Evolutionary conservation across 2,113 vertebrate species (phyloP).

Genomic region (Brachyhypopomus occidentalis): DNA sequence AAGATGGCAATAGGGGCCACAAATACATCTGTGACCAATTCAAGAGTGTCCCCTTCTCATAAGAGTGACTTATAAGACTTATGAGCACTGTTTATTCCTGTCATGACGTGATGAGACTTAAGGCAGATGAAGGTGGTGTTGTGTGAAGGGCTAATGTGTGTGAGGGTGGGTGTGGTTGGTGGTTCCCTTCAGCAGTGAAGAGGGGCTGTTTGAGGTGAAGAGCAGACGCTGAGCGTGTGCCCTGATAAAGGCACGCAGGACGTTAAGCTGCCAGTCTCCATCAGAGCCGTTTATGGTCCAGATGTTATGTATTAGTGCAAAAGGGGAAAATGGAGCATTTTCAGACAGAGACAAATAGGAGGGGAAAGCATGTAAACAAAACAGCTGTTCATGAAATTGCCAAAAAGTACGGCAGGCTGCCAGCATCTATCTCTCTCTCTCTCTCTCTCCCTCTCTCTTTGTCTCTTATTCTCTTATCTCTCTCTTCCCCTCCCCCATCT

Average conservation of each 20-base stretch:
- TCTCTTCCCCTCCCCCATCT: background rate
- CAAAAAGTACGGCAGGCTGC: conserved; percentile 19
- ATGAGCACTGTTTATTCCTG: too few relatives aligned
- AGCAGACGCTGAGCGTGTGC: background rate
- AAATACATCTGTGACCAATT: too few relatives aligned
- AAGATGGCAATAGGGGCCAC: too few relatives aligned
- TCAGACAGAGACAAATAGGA: conserved; percentile 18
- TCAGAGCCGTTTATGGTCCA: conserved; percentile 8
- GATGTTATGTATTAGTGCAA: conserved; percentile 24
- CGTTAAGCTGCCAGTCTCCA: background rate
- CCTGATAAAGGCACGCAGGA: background rate
- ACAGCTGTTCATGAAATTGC: conserved; percentile 37
- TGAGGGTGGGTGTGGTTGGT: too few relatives aligned
- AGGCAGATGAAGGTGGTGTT: too few relatives aligned
- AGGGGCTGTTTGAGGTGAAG: too few relatives aligned
- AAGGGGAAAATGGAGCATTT: conserved; percentile 28
- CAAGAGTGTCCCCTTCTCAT: too few relatives aligned
- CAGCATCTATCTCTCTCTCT: conserved; percentile 1
- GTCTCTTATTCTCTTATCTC: background rate
- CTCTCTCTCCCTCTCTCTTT: conserved; percentile 9
- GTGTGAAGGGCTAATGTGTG: too few relatives aligned
- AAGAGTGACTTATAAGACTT: too few relatives aligned
- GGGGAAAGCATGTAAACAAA: conserved; percentile 10
- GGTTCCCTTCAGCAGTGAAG: too few relatives aligned
- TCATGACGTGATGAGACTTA: too few relatives aligned